Percentiles rank a stretch among this genome's conserved stretches.
These are phyloP conservation scores for Asbolus verrucosus DNA, from an alignment of 1,140 invertebrate genomes.

Conservation along the genomic window DNA sequence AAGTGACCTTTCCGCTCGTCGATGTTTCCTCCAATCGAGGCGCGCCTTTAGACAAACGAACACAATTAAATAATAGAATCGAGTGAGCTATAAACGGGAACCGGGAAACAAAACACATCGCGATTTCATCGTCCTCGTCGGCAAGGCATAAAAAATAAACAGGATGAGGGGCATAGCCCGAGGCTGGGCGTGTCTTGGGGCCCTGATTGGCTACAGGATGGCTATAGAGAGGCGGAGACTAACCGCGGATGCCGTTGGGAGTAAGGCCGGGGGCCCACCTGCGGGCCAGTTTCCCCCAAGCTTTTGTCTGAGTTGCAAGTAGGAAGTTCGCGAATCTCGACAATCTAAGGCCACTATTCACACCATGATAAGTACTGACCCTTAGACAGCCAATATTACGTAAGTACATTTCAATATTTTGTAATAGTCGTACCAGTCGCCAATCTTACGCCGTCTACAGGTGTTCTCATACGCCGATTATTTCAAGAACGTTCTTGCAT, in stretches of 20 bases:
- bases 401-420: conserved; percentile 5
- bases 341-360: conserved; percentile 20
- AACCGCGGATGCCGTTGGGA: conserved; percentile 42
- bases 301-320: conserved; percentile 53
- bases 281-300: conserved; percentile 57
- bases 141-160: conserved; percentile 29
- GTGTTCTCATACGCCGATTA: too few species aligned
- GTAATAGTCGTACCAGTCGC: neutral
- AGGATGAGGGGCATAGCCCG: conserved; percentile 55
- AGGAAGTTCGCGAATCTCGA: conserved; percentile 32
- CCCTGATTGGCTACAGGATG: conserved; percentile 57
- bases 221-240: conserved; percentile 54
- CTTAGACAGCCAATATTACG: conserved; percentile 2
- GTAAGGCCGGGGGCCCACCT: conserved; percentile 55
- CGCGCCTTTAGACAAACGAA: conserved; percentile 5
- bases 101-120: conserved; percentile 23
- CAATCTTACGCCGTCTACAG: too few species aligned
- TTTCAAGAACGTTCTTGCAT: too few species aligned
- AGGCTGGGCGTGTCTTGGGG: conserved; percentile 59
- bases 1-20: neutral
- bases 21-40: neutral
- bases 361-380: conserved; percentile 25
- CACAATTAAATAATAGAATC: conserved; percentile 25
- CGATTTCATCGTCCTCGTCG: conserved; percentile 6
- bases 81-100: conserved; percentile 20